phyloP scores from a whole-genome alignment of 2,797 vertebrate genomes.

The Telmatherina bonti region DNA sequence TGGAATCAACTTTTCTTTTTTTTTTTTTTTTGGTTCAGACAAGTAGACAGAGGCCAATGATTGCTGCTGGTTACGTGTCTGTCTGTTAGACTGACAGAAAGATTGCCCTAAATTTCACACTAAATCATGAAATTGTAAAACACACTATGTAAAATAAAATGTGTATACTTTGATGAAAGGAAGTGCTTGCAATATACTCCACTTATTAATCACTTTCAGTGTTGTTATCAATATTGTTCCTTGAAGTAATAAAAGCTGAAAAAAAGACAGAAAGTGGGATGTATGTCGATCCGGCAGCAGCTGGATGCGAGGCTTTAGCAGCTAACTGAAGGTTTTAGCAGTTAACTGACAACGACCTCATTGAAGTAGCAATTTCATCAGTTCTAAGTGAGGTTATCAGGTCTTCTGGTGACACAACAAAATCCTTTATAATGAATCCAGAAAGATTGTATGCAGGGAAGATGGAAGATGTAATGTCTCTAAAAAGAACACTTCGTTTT shows the following conservation, averaged over 20 bases:
- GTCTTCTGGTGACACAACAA: constrained; percentile 8
- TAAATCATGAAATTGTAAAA: not conserved
- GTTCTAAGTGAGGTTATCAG: constrained; percentile 11
- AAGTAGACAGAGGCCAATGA: constrained; percentile 6
- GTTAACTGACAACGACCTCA: not conserved
- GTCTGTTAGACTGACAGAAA: not conserved
- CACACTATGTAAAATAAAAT: not conserved
- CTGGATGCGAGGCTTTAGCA: not conserved
- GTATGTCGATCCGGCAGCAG: not conserved
- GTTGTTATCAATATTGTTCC: not conserved
- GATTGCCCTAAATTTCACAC: too few species aligned
- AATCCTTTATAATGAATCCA: not conserved
- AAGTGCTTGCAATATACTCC: not conserved
- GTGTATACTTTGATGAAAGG: not conserved
- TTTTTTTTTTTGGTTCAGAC: not conserved
- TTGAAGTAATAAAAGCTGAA: not conserved
- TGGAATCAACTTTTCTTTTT: not conserved
- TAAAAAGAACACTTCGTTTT: not conserved
- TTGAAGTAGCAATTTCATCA: constrained; percentile 11
- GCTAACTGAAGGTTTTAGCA: not conserved
- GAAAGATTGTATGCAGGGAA: not conserved
- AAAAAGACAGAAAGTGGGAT: too few species aligned
- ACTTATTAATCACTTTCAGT: not conserved
- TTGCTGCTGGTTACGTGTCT: not conserved
- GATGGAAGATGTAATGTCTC: constrained; percentile 2